These are phyloP conservation scores for Eptatretus atami DNA, from an alignment of 2,797 vertebrate genomes.

Conservation along the genomic window DNA sequence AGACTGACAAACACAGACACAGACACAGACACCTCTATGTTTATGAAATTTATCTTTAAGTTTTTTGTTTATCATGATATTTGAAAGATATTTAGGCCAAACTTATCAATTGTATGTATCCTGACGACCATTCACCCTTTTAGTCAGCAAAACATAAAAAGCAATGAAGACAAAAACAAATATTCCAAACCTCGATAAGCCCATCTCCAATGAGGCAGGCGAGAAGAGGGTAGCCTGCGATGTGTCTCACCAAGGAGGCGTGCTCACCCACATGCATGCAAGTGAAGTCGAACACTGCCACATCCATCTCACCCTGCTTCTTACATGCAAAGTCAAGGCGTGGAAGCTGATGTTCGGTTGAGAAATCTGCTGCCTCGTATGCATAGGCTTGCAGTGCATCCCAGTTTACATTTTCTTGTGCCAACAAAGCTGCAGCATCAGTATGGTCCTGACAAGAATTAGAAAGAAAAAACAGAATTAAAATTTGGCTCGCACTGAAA, in stretches of 20 bases:
- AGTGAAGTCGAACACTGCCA: conserved; percentile 98
- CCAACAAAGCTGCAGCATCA: conserved; percentile 53
- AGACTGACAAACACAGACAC: too few species aligned
- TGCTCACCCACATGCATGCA: conserved; percentile 90
- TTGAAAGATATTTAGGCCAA: too few species aligned
- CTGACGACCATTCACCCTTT: too few species aligned
- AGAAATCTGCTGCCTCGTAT: conserved; percentile 72
- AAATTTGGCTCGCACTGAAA: too few species aligned
- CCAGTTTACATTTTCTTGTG: conserved; percentile 58
- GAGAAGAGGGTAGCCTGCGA: conserved; percentile 50
- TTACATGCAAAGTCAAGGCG: conserved; percentile 73
- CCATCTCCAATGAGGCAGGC: conserved; percentile 78
- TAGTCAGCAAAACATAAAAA: background rate
- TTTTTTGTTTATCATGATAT: too few species aligned
- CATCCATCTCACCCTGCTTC: conserved; percentile 59
- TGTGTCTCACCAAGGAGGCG: conserved; percentile 47
- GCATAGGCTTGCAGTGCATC: conserved; percentile 59
- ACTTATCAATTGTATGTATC: too few species aligned
- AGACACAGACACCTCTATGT: too few species aligned
- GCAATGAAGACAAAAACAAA: background rate
- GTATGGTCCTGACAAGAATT: conserved; percentile 29
- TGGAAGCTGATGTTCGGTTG: conserved; percentile 76
- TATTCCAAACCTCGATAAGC: conserved; percentile 40
- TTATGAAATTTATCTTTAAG: too few species aligned
- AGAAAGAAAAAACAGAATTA: too few species aligned